Evolutionary conservation across 2,113 vertebrate species (phyloP).

Genomic region (Ariopsis seemanni): DNA sequence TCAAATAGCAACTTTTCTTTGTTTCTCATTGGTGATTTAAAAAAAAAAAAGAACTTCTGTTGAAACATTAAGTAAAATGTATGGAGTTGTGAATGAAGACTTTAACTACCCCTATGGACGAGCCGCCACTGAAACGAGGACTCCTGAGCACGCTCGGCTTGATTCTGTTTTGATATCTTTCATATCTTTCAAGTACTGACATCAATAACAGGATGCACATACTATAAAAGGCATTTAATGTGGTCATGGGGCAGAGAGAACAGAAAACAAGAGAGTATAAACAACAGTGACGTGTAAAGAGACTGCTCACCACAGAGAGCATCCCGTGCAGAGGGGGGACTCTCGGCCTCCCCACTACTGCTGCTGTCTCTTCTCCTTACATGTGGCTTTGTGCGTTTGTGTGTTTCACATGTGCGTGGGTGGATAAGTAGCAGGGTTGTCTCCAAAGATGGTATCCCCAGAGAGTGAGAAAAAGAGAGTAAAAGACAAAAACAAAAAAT

Average conservation of each 20-base stretch:
- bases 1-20: neutral
- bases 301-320: constrained; percentile 56
- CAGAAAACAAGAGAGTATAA: constrained; percentile 40
- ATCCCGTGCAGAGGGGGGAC: constrained; percentile 64
- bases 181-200: constrained; percentile 27
- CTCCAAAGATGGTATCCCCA: constrained; percentile 71
- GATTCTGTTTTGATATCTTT: constrained; percentile 20
- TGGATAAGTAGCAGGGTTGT: constrained; percentile 64
- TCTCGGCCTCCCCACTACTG: constrained; percentile 56
- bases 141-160: neutral
- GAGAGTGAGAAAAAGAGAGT: constrained; percentile 47
- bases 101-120: neutral
- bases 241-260: constrained; percentile 41
- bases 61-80: too few species aligned
- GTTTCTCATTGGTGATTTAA: neutral
- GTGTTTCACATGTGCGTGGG: constrained; percentile 61
- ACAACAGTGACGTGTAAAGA: constrained; percentile 44
- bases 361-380: constrained; percentile 46
- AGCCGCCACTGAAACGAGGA: neutral
- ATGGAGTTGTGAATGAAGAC: too few species aligned
- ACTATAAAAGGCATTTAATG: constrained; percentile 44
- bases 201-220: constrained; percentile 47
- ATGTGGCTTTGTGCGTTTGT: constrained; percentile 50
- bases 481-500: constrained; percentile 28
- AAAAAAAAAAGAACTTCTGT: neutral